Conservation (phyloP, 2,888 invertebrate genomes). For the Teleogryllus oceanicus region DNA sequence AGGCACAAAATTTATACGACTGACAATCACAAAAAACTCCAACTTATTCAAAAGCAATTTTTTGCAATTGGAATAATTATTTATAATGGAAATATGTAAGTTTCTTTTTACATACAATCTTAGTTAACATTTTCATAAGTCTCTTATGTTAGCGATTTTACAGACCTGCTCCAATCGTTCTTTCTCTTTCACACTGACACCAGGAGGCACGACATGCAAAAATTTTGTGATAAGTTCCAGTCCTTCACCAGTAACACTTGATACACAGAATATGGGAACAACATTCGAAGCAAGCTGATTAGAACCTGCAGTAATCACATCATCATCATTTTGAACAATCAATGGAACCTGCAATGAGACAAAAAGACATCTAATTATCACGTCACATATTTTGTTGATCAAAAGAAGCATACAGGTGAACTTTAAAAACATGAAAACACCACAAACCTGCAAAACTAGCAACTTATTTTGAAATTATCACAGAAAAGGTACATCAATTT, state of each 20-base stretch:
- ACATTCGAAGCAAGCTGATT: constrained; percentile 61
- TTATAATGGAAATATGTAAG: no score
- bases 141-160: neutral
- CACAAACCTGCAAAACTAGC: no score
- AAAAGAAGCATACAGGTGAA: neutral
- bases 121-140: constrained; percentile 21
- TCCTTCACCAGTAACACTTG: constrained; percentile 85
- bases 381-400: neutral
- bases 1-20: no score
- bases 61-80: no score
- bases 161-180: constrained; percentile 65
- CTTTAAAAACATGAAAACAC: no score
- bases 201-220: constrained; percentile 74
- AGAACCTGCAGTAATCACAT: constrained; percentile 71
- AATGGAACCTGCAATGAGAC: constrained; percentile 55
- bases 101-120: neutral
- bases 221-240: constrained; percentile 79
- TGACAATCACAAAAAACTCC: no score
- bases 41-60: no score
- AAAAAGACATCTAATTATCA: no score
- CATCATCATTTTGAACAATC: constrained; percentile 63
- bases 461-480: no score
- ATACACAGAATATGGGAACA: constrained; percentile 82
- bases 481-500: no score
- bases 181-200: constrained; percentile 60